These are phyloP conservation scores for Plutella xylostella DNA, from an alignment of 2,888 invertebrate species.

Conservation along the genomic window DNA sequence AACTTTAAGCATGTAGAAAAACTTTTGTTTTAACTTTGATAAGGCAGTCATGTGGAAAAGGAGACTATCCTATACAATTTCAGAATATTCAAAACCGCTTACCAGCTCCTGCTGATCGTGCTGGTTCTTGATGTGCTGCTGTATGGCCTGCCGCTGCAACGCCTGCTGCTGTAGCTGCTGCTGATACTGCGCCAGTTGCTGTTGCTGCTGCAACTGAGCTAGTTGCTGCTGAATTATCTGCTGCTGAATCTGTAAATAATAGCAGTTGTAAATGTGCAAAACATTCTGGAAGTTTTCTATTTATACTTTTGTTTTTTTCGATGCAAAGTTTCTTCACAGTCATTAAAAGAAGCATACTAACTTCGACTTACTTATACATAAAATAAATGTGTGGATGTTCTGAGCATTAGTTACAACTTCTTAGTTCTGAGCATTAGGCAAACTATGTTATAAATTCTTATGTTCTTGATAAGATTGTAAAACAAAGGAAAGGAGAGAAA, in stretches of 20 bases:
- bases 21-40: no score
- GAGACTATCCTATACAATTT: slow-evolving; percentile 21
- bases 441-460: no score
- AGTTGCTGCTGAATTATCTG: slow-evolving; percentile 50
- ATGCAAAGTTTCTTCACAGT: no score
- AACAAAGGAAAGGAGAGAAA: no score
- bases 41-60: slow-evolving; percentile 31
- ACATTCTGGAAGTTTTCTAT: not conserved
- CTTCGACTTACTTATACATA: no score
- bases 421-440: no score
- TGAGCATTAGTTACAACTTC: no score
- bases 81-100: no score
- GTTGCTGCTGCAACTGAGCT: slow-evolving; percentile 36
- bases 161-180: slow-evolving; percentile 47
- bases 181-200: slow-evolving; percentile 42
- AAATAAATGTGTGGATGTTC: no score
- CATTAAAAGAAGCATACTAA: no score
- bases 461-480: no score
- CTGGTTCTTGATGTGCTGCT: slow-evolving; percentile 70
- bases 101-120: slow-evolving; percentile 64
- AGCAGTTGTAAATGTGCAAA: not conserved
- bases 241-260: slow-evolving; percentile 40
- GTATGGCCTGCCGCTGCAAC: slow-evolving; percentile 66
- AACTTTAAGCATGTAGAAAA: no score
- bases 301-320: not conserved